A percentile compares a stretch with the other conserved stretches of the same genome.
Conservation (phyloP, 2,797 vertebrate species). For the Chromis chromis region DNA sequence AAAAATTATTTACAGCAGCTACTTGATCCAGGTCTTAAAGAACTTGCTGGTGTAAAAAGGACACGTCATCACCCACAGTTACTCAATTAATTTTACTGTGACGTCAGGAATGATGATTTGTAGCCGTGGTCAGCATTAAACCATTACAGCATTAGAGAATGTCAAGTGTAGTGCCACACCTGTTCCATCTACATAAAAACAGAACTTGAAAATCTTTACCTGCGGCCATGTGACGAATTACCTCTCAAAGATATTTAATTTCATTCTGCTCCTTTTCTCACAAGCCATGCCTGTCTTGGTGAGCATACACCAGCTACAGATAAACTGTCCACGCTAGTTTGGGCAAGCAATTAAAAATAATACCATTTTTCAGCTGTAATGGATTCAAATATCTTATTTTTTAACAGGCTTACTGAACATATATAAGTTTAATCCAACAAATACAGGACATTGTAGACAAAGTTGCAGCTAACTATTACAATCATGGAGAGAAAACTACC, state of each 20-base stretch:
- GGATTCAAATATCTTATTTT: background rate
- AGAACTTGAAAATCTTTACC: background rate
- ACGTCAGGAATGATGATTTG: constrained; percentile 52
- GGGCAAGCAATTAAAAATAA: background rate
- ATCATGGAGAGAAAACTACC: background rate
- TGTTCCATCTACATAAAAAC: constrained; percentile 14
- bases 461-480: constrained; percentile 6
- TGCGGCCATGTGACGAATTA: constrained; percentile 5
- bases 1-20: constrained; percentile 34
- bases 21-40: constrained; percentile 34
- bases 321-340: background rate
- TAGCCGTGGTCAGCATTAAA: constrained; percentile 30
- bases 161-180: constrained; percentile 30
- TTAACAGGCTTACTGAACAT: background rate
- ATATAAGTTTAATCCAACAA: constrained; percentile 1
- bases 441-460: constrained; percentile 5
- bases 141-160: constrained; percentile 33
- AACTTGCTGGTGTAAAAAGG: constrained; percentile 16
- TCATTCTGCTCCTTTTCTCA: background rate
- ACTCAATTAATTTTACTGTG: constrained; percentile 26
- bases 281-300: background rate
- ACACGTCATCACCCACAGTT: constrained; percentile 23
- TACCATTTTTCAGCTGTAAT: background rate
- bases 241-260: background rate
- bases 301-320: background rate